Conservation (phyloP, 2,797 vertebrate species). For the Bradypodion pumilum region DNA sequence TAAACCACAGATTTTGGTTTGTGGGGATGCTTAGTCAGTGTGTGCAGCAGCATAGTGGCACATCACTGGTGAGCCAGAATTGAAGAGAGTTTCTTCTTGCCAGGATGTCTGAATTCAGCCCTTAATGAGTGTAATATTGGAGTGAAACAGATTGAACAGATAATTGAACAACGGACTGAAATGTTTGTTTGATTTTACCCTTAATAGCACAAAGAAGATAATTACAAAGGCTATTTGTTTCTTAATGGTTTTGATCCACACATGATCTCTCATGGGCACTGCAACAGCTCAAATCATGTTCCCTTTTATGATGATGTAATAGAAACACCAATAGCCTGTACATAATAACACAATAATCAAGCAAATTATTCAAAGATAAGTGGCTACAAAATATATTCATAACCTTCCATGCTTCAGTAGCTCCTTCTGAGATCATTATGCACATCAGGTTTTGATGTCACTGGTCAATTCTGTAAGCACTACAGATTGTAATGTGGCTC, state of each 20-base stretch:
- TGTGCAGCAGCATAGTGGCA: not conserved
- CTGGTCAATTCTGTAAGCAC: not conserved
- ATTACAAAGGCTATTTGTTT: conserved; percentile 62
- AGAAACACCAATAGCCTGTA: conserved; percentile 47
- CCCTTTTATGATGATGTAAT: conserved; percentile 54
- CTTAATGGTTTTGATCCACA: conserved; percentile 53
- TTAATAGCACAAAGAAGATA: conserved; percentile 39
- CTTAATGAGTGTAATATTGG: not conserved
- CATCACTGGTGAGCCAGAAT: not conserved
- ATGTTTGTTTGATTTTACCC: conserved; percentile 24
- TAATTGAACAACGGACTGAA: conserved; percentile 14
- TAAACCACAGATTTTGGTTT: not conserved
- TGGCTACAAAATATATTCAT: conserved; percentile 18
- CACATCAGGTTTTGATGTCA: not conserved
- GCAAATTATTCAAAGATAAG: conserved; percentile 52
- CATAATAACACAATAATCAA: conserved; percentile 47
- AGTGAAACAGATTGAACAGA: conserved; percentile 40
- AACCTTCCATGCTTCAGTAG: conserved; percentile 19
- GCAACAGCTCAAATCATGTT: conserved; percentile 39
- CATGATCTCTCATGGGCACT: conserved; percentile 48
- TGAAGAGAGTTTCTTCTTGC: not conserved
- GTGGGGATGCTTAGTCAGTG: not conserved
- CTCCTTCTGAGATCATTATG: not conserved
- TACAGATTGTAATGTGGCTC: not conserved
- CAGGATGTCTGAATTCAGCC: not conserved